Evolutionary conservation across 2,797 vertebrate species (phyloP).

Genomic region (Gymnocypris eckloni): DNA sequence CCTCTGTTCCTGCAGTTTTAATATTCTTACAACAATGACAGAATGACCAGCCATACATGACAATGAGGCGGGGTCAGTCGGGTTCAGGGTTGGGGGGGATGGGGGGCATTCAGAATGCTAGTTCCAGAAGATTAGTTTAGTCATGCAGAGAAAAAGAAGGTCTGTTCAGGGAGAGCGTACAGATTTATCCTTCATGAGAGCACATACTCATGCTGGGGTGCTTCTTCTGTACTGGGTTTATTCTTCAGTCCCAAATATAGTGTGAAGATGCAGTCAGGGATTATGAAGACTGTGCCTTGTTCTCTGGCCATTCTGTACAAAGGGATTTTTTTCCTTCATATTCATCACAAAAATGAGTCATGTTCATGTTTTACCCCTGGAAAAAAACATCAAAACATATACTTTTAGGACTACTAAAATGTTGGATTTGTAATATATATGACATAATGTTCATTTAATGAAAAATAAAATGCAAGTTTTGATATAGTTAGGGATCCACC

Average conservation of each 20-base stretch:
- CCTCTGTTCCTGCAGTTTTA: conserved; percentile 66
- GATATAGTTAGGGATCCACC: background rate
- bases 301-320: background rate
- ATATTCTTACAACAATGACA: conserved; percentile 59
- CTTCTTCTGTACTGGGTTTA: background rate
- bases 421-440: background rate
- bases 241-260: conserved; percentile 16
- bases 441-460: background rate
- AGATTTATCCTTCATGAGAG: conserved; percentile 11
- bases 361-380: background rate
- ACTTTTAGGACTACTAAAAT: background rate
- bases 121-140: conserved; percentile 42
- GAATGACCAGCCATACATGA: conserved; percentile 66
- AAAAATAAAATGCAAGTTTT: background rate
- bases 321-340: background rate
- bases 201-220: background rate
- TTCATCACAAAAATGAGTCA: background rate
- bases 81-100: conserved; percentile 7
- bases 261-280: background rate
- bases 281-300: background rate
- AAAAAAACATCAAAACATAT: background rate
- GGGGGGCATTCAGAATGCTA: conserved; percentile 25
- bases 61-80: conserved; percentile 63
- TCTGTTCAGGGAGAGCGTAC: conserved; percentile 5
- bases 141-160: conserved; percentile 25